Evolutionary conservation across 2,888 invertebrate genomes (phyloP).

Genomic region (Drosophila prostipennis): DNA sequence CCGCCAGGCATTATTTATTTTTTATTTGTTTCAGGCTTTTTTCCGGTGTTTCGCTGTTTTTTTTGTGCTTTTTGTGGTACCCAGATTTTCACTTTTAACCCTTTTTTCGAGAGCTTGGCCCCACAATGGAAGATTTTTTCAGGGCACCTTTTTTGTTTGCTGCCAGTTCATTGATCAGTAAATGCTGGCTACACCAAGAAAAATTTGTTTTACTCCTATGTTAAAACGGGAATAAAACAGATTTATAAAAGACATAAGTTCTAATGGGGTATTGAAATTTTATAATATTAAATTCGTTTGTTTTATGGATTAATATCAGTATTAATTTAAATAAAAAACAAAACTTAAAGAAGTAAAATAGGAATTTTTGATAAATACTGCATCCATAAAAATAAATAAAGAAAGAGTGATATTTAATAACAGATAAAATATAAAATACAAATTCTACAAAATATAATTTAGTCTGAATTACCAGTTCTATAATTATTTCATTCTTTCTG

Average conservation of each 20-base stretch:
- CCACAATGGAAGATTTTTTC: slow-evolving; percentile 29
- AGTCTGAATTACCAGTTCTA: background rate
- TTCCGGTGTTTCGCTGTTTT: slow-evolving; percentile 9
- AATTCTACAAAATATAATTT: background rate
- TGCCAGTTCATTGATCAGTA: slow-evolving; percentile 24
- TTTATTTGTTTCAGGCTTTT: slow-evolving; percentile 19
- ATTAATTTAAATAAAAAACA: no score
- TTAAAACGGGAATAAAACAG: no score
- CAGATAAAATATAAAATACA: background rate
- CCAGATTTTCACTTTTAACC: slow-evolving; percentile 66
- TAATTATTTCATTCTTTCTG: background rate
- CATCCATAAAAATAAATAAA: no score
- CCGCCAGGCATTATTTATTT: slow-evolving; percentile 30
- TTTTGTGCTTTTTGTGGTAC: slow-evolving; percentile 8
- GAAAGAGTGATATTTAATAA: background rate
- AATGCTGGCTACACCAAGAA: slow-evolving; percentile 7
- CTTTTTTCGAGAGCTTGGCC: slow-evolving; percentile 32
- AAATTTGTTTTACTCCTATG: no score
- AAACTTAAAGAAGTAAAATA: no score
- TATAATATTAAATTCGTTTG: no score
- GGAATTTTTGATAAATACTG: no score
- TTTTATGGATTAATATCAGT: no score
- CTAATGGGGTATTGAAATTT: no score
- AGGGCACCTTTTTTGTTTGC: slow-evolving; percentile 22
- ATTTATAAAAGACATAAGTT: no score